These are phyloP conservation scores for Notothenia rossii DNA, from an alignment of 2,113 vertebrate genomes.

Conservation along the genomic window DNA sequence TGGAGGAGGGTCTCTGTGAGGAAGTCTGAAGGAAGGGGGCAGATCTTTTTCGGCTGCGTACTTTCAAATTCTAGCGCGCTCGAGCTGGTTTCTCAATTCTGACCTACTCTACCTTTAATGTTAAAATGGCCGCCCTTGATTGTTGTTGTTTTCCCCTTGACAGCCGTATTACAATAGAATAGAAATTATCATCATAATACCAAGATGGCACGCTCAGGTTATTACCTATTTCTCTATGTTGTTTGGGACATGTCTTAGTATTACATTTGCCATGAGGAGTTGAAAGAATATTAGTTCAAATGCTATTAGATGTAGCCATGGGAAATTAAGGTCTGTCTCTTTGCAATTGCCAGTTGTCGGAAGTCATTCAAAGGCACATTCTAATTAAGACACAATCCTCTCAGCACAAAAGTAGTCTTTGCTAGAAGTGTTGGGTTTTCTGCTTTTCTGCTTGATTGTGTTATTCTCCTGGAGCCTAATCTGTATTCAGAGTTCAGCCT, in stretches of 20 bases:
- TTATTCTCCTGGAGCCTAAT: conserved; percentile 49
- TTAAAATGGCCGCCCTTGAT: conserved; percentile 3
- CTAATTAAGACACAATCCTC: conserved; percentile 63
- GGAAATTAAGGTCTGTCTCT: conserved; percentile 43
- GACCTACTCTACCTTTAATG: no score
- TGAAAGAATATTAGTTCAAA: conserved; percentile 32
- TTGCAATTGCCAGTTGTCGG: conserved; percentile 51
- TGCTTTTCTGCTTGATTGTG: conserved; percentile 57
- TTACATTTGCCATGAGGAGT: conserved; percentile 22
- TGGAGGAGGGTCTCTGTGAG: no score
- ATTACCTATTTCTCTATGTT: conserved; percentile 39
- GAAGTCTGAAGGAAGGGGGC: no score
- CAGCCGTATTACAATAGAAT: not conserved
- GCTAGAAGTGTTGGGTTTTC: conserved; percentile 43
- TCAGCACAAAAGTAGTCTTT: conserved; percentile 50
- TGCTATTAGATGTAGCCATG: conserved; percentile 33
- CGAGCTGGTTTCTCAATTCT: no score
- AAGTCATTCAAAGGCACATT: conserved; percentile 48
- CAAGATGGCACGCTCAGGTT: conserved; percentile 7
- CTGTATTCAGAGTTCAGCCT: conserved; percentile 59
- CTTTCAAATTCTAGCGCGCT: no score
- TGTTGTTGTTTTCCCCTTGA: not conserved
- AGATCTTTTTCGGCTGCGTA: no score
- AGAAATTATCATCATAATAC: not conserved
- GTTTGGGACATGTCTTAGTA: conserved; percentile 18